phyloP scores from a whole-genome alignment of 1,140 invertebrate genomes.

The Drosophila micromelanica region DNA sequence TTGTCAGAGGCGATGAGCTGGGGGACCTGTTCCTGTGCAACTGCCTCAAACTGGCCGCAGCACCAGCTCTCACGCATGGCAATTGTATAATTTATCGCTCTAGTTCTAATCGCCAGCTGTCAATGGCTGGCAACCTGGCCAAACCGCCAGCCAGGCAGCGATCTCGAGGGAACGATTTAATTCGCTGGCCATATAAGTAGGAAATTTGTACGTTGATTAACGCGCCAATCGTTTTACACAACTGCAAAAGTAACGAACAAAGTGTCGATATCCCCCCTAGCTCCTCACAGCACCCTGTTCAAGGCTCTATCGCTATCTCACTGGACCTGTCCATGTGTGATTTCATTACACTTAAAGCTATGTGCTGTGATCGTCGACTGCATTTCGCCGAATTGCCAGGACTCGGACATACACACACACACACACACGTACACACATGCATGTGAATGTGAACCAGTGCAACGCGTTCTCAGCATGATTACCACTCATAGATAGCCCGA shows the following conservation, averaged over 20 bases:
- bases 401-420: constrained; percentile 40
- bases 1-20: constrained; percentile 70
- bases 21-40: constrained; percentile 39
- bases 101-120: constrained; percentile 80
- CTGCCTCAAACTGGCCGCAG: constrained; percentile 10
- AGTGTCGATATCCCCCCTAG: constrained; percentile 55
- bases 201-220: constrained; percentile 82
- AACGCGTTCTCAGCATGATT: constrained; percentile 71
- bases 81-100: constrained; percentile 83
- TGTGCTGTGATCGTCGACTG: constrained; percentile 39
- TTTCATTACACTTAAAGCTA: constrained; percentile 75
- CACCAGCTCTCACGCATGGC: constrained; percentile 72
- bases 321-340: constrained; percentile 64
- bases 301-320: constrained; percentile 2
- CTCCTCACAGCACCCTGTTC: too few relatives aligned
- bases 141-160: constrained; percentile 30
- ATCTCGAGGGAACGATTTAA: constrained; percentile 81
- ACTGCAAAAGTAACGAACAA: constrained; percentile 59
- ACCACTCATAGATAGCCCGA: constrained; percentile 70
- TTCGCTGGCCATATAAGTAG: constrained; percentile 79
- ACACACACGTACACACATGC: not conserved
- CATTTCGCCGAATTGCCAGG: constrained; percentile 56
- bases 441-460: constrained; percentile 62
- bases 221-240: constrained; percentile 82
- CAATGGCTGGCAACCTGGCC: constrained; percentile 38